Percentiles rank a stretch among this genome's conserved stretches.
Evolutionary conservation across 2,888 invertebrate genomes (phyloP).

Genomic region (Malthinus seriepunctatus): DNA sequence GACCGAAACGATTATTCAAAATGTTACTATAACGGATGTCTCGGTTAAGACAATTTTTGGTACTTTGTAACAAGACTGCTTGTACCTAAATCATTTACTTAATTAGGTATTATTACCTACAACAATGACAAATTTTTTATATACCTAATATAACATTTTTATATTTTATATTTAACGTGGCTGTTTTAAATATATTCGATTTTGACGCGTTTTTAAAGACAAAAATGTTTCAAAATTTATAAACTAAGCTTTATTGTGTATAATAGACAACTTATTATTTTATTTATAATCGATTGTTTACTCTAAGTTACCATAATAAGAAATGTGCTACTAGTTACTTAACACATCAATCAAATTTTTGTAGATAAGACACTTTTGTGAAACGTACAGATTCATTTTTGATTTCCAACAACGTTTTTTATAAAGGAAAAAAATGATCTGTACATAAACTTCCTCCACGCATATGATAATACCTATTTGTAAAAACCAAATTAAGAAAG

Average conservation of each 20-base stretch:
- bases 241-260: neutral
- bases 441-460: constrained; percentile 5
- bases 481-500: constrained; percentile 16
- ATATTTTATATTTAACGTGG: constrained; percentile 19
- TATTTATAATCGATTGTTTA: constrained; percentile 2
- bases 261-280: constrained; percentile 2
- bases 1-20: too few relatives aligned
- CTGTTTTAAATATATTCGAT: constrained; percentile 14
- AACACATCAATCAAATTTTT: constrained; percentile 2
- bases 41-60: too few relatives aligned
- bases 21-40: too few relatives aligned
- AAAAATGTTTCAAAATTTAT: constrained; percentile 3
- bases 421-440: constrained; percentile 6
- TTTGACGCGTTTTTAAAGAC: neutral
- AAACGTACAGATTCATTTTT: constrained; percentile 2
- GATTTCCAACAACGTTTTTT: neutral
- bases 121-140: constrained; percentile 21
- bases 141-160: constrained; percentile 9
- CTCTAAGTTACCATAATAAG: constrained; percentile 5
- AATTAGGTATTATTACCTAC: too few relatives aligned
- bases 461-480: constrained; percentile 13
- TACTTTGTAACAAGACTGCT: too few relatives aligned
- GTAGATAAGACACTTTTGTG: neutral
- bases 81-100: constrained; percentile 21
- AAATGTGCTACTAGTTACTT: neutral